Conservation (phyloP, 2,888 invertebrate genomes). For the Branchinecta sandiegonensis region DNA sequence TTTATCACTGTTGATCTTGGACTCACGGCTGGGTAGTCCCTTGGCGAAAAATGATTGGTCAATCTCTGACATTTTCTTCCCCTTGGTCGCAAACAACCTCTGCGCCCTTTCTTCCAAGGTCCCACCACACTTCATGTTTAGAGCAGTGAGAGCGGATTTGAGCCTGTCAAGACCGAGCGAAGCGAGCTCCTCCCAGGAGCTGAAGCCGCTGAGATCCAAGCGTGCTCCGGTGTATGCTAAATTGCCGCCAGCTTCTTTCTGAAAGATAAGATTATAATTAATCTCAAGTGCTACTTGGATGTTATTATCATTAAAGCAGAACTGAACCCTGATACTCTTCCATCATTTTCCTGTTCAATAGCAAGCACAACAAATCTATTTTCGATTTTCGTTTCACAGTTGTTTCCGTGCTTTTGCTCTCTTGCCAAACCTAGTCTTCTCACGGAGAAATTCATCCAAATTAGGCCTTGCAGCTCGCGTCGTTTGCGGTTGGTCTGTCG, state of each 20-base stretch:
- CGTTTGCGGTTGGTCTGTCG: no score
- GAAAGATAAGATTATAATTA: conserved; percentile 17
- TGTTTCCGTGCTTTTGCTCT: no score
- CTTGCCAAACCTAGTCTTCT: no score
- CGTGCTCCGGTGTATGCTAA: conserved; percentile 88
- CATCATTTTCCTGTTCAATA: no score
- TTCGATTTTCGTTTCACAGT: no score
- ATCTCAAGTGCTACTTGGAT: no score
- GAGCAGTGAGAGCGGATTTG: conserved; percentile 90
- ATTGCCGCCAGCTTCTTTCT: conserved; percentile 75
- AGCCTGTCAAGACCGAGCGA: conserved; percentile 91
- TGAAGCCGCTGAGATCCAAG: conserved; percentile 93
- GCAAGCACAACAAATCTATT: no score
- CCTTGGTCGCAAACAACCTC: conserved; percentile 87
- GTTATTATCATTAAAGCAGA: no score
- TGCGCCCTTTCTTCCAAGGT: conserved; percentile 95
- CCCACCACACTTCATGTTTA: conserved; percentile 95
- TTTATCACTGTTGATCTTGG: conserved; percentile 42
- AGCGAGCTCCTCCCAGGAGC: conserved; percentile 91
- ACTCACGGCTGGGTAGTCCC: conserved; percentile 55
- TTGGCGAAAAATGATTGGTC: conserved; percentile 85
- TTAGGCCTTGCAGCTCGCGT: no score
- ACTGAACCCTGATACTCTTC: no score
- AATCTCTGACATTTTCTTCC: conserved; percentile 61
- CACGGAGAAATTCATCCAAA: no score